Evolutionary conservation across 2,888 invertebrate genomes (phyloP), one percentile per base, ranked within the genome.

Genomic region (Lissonota sp.): DNA sequence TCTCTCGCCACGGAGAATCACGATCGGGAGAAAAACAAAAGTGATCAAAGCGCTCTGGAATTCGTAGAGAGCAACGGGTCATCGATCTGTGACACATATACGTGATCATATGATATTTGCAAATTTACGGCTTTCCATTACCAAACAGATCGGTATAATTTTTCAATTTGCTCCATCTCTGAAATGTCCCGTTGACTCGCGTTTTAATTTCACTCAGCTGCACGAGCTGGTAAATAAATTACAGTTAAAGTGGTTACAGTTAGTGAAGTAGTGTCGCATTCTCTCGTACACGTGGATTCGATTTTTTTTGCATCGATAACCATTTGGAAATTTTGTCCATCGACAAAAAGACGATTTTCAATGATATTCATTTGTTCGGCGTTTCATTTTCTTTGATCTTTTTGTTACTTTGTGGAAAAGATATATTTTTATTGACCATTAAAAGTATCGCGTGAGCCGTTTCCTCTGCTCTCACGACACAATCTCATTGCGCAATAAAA

Each of bases 31-130:
- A 14, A 71, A 73, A 74, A 74, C 75, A 79, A 72, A 83, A 80
- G 69, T 83, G 83, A 86, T 86, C 87, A 78, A 79, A 82, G 82
- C 79, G 55, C 42, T 49, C 37, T 69, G 40, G 64, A 37, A 49
- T 55, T 16, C 44, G 37, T 39, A 44, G 40, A 16, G 42, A 51
- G 8, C 57, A 14, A 10, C 44, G 44, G 67, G 63, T 80, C 67
- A 69, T 58, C 46, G 80, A 57, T 60, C 79, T 26, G 10, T 14
- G 12, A n/a, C 42, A 55, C 58, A 14, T 60, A 26, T 16, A n/a
- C n/a, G 49, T 39, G 37, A 26, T 67, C n/a, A 57, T 16, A 26
- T 26, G 26, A 26, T 26, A 26, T 26, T 26, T 1, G 26, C 26
- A 26, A 26, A 26, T 26, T 26, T 26, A 26, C 26, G 26, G 26